Base-by-base conservation (phyloP, 2,888 invertebrate species). In the Urechis unicinctus region DNA sequence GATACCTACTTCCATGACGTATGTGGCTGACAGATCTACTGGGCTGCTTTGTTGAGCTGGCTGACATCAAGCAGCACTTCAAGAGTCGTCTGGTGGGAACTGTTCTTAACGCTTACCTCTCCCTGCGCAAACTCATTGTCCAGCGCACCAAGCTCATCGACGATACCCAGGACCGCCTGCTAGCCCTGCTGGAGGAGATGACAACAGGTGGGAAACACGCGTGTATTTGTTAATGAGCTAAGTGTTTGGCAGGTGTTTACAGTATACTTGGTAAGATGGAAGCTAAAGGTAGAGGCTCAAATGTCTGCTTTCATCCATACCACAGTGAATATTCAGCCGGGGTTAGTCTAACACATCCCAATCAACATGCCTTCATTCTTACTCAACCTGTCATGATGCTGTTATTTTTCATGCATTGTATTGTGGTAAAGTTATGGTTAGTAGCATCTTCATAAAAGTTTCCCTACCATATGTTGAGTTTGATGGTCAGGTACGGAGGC, bases 91-190 rank as follows among this genome's bases (percentile, higher is more conserved):
- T 95, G 59, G 88, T 96, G 6, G 93, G 88, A 31, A 89, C 90
- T 51, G 91, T 93, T 47, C 82, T 97, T 1, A 92, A 95, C 75
- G 95, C 96, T 0, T 97, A 96, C 79, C 82, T 97, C 59, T 90
- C 92, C 0, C 81, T 97, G 66, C 82, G 91, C 4, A 85, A 93
- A 59, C 83, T 97, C 25, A 90, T 96, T 0, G 91, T 96, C 42
- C 96, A 96, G 79, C 83, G 96, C 57, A 96, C 96, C 0, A 85
- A 95, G 52, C 83, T 95, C 52, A 91, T 96, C 41, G 96, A 96
- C 77, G 94, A 95, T 77, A 94, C 96, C 3, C 95, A 96, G 79
- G 93, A 93, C 78, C 93, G 92, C 71, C 82, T 96, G 45, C 81
- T 96, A 9, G 91, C 92, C 72, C 83, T 95, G 67, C 82, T 96